Percentiles rank a stretch among this genome's conserved stretches.
These are phyloP conservation scores for Drosophila santomea DNA, from an alignment of 1,140 invertebrate genomes.

Conservation along the genomic window DNA sequence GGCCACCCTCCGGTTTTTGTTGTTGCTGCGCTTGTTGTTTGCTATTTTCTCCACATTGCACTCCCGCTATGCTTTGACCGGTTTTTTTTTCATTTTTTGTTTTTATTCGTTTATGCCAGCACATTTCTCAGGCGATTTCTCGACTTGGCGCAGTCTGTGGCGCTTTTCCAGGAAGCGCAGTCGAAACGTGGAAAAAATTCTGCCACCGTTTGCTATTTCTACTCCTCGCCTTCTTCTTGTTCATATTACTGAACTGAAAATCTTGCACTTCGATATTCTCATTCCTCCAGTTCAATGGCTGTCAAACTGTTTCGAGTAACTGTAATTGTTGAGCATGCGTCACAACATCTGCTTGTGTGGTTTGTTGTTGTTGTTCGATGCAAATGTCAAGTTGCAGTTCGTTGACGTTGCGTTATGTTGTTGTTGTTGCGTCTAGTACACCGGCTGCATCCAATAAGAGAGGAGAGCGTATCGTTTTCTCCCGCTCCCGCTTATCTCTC, in stretches of 20 bases:
- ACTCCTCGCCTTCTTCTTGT: background rate
- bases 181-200: constrained; percentile 23
- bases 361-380: constrained; percentile 8
- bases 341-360: constrained; percentile 23
- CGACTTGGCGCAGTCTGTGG: constrained; percentile 2
- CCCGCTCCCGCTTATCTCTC: background rate
- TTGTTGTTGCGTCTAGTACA: constrained; percentile 17
- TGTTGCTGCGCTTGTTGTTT: background rate
- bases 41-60: constrained; percentile 5
- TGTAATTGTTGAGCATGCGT: constrained; percentile 48
- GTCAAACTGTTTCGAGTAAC: constrained; percentile 32
- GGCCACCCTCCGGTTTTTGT: background rate
- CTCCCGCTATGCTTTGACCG: constrained; percentile 8
- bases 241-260: constrained; percentile 3
- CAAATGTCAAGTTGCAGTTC: constrained; percentile 52
- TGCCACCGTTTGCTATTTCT: constrained; percentile 39
- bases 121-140: constrained; percentile 28
- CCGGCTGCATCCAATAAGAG: constrained; percentile 39
- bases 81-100: constrained; percentile 1
- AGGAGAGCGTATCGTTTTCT: constrained; percentile 16
- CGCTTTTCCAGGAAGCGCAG: constrained; percentile 34
- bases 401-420: constrained; percentile 40
- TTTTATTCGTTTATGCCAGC: constrained; percentile 6
- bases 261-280: constrained; percentile 17
- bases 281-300: constrained; percentile 8